These are phyloP conservation scores for Dasysyrphus tricinctus DNA, from an alignment of 2,888 invertebrate genomes.

Conservation along the genomic window DNA sequence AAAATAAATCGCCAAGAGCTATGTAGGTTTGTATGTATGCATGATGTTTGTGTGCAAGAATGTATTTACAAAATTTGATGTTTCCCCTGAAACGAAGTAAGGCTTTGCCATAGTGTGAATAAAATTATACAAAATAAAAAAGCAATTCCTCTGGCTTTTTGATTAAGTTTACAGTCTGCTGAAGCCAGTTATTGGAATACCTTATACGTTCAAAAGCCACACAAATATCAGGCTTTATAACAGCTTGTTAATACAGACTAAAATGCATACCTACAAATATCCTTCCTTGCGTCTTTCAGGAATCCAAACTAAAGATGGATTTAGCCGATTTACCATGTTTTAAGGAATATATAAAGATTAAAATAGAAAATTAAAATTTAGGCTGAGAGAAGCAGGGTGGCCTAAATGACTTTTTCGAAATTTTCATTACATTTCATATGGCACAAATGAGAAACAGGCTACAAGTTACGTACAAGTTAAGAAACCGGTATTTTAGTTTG, in stretches of 20 bases:
- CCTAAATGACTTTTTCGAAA: no score
- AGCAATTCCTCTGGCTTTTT: neutral
- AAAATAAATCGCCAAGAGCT: neutral
- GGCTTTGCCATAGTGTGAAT: neutral
- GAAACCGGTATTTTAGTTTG: no score
- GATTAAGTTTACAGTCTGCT: conserved; percentile 9
- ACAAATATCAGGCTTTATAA: neutral
- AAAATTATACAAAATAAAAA: neutral
- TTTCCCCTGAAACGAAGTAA: neutral
- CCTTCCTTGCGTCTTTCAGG: no score
- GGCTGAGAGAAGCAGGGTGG: no score
- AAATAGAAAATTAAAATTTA: no score
- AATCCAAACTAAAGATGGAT: neutral
- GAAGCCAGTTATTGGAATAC: conserved; percentile 5
- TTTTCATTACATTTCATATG: no score
- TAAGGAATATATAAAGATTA: no score
- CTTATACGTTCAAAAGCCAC: neutral
- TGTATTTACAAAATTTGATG: conserved; percentile 2
- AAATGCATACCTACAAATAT: neutral
- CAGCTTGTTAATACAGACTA: neutral
- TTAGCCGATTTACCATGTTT: no score
- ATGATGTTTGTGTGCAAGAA: no score
- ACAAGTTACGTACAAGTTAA: no score
- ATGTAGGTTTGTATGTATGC: no score
- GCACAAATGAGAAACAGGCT: no score